These are phyloP conservation scores for Pseudopodoces humilis DNA, from an alignment of 2,113 vertebrate species.

Conservation along the genomic window DNA sequence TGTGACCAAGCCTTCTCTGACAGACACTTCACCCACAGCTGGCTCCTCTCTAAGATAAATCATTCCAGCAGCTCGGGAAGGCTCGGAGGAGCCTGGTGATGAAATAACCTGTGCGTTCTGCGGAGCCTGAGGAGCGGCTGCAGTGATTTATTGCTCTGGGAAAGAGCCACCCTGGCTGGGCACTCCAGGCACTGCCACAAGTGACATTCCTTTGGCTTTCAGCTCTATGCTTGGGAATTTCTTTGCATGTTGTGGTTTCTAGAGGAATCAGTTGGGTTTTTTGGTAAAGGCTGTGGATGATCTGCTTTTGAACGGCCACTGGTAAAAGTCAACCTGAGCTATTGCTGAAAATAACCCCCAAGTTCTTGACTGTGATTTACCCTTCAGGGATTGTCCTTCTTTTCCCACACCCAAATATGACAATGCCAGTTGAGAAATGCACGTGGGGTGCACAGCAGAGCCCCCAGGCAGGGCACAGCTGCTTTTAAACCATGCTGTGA, in stretches of 20 bases:
- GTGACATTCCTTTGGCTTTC: not conserved
- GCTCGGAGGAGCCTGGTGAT: not conserved
- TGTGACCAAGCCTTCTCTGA: not conserved
- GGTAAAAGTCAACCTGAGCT: not conserved
- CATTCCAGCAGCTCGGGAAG: not conserved
- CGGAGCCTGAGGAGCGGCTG: not conserved
- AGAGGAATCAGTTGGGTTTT: not conserved
- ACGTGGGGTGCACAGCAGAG: not conserved
- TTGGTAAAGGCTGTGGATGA: not conserved
- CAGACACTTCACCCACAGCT: fast-evolving
- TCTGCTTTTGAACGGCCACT: not conserved
- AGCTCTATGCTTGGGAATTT: not conserved
- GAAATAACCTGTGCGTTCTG: not conserved
- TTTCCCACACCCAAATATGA: not conserved
- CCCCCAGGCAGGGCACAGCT: not conserved
- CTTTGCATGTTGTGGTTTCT: not conserved
- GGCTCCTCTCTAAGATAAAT: not conserved
- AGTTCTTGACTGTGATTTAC: not conserved
- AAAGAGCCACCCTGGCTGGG: not conserved
- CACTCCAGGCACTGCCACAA: not conserved
- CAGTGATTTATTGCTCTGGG: not conserved
- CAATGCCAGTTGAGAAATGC: not conserved
- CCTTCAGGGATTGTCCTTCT: not conserved
- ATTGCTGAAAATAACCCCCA: not conserved
- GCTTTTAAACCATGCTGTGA: not conserved